These are phyloP conservation scores for Catharus minimus DNA, from an alignment of 2,113 vertebrate genomes.

Conservation along the genomic window DNA sequence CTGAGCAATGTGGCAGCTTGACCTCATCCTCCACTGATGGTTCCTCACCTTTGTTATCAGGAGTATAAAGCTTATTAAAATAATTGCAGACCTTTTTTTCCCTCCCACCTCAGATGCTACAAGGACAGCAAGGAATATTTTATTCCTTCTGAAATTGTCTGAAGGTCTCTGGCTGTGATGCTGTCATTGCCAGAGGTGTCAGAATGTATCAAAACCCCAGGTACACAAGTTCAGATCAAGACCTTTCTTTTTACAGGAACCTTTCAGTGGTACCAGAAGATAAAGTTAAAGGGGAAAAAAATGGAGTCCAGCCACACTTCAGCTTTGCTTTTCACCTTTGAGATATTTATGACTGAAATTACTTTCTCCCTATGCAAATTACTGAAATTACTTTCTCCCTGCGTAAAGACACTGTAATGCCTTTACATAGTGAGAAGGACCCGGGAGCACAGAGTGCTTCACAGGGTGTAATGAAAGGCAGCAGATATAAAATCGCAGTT, in stretches of 20 bases:
- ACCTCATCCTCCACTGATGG: background rate
- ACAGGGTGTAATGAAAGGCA: background rate
- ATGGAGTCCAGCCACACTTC: background rate
- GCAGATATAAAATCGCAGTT: background rate
- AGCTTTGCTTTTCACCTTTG: background rate
- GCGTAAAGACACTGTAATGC: background rate
- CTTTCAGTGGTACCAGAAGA: background rate
- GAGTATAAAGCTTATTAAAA: background rate
- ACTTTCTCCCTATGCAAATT: too few species aligned
- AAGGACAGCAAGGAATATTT: background rate
- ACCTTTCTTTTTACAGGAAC: background rate
- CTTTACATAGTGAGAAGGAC: background rate
- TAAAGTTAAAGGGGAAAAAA: background rate
- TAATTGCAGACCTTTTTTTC: background rate
- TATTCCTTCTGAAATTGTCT: background rate
- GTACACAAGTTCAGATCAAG: background rate
- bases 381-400: background rate
- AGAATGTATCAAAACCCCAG: background rate
- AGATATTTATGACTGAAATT: background rate
- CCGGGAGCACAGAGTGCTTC: background rate
- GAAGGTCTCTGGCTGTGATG: background rate
- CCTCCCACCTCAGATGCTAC: background rate
- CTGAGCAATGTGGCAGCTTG: background rate
- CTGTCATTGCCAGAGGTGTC: background rate
- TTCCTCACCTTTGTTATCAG: background rate